A percentile compares a stretch with the other conserved stretches of the same genome.
These are phyloP conservation scores for Anoplius nigerrimus DNA, from an alignment of 2,888 invertebrate species.

Conservation along the genomic window DNA sequence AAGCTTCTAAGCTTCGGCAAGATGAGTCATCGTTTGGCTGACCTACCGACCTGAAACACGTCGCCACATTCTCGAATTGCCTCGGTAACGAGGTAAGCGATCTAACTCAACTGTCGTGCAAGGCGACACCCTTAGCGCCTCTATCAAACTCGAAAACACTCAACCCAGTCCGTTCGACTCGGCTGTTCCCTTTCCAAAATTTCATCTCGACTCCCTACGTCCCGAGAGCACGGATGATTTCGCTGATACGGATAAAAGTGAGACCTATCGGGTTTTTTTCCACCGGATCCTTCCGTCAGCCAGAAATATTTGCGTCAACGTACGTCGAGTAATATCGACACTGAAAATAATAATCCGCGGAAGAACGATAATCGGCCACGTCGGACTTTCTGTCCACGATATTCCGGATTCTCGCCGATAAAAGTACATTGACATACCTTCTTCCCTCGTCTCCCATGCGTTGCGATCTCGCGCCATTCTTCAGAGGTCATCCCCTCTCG, in stretches of 20 bases:
- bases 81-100: slow-evolving; percentile 51
- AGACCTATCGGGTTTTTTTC: too few species aligned
- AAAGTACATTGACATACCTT: neutral
- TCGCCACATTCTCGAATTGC: slow-evolving; percentile 35
- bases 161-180: slow-evolving; percentile 27
- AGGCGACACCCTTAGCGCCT: slow-evolving; percentile 17
- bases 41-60: neutral
- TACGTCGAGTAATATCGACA: too few species aligned
- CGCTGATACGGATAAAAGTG: neutral
- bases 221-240: neutral
- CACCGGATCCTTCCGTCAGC: too few species aligned
- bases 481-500: too few species aligned
- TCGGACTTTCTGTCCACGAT: too few species aligned
- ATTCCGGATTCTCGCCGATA: neutral
- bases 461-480: neutral
- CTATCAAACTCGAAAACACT: slow-evolving; percentile 30
- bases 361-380: too few species aligned
- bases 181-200: slow-evolving; percentile 30
- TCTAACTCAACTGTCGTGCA: slow-evolving; percentile 35
- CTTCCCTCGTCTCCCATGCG: neutral
- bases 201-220: neutral
- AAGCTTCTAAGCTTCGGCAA: neutral
- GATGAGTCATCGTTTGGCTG: slow-evolving; percentile 3
- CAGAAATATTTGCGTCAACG: too few species aligned
- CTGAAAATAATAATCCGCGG: too few species aligned